Base-by-base conservation (phyloP, 2,888 invertebrate species). In the Cephus pygmeus region DNA sequence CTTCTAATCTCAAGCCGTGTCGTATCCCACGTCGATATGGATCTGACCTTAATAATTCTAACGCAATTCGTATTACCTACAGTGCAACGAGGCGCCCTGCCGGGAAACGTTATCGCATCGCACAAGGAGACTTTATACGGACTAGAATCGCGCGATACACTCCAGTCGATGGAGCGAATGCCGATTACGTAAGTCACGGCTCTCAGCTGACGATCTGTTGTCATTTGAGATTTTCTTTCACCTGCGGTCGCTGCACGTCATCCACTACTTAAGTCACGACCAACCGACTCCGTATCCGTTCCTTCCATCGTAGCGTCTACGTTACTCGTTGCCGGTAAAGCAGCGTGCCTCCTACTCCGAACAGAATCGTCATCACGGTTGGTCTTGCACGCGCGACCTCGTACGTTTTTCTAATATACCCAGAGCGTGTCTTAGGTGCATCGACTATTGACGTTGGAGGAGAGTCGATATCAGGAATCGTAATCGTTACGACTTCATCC, bases 31-130 rank as follows among this genome's bases (percentile, higher is more conserved):
- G 84, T 87, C 81, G 87, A 87, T 88, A 85, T 82, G 81, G 80
- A 87, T 85, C 86, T 86, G 86, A 86, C 87, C 88, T 86, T 86
- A 86, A 87, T 86, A 84, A 81, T 83, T 83, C 83, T 82, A 79
- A 81, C 77, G 79, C 80, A 76, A 40, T 74, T 74, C 71, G 71
- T 34, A 71, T 71, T 71, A 71, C 71, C 71, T 71, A 9, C 56
- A 56, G 23, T 56, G 9, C 23, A 56, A 56, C 23, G 9, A 71
- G 33, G 4, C 71, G 71, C 71, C 31, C 33, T 23, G 71, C 4
- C 33, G 33, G 71, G 34, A 71, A 71, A 31, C 12, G 31, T 23
- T 71, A 71, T 71, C 31, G 71, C 71, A 23, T 71, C 71, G 71
- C 12, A 23, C 9, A 71, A 71, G 12, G 71, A 30, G 71, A 31